These are phyloP conservation scores for Ictidomys tridecemlineatus DNA, from an alignment of 2,113 vertebrate species.

Conservation along the genomic window DNA sequence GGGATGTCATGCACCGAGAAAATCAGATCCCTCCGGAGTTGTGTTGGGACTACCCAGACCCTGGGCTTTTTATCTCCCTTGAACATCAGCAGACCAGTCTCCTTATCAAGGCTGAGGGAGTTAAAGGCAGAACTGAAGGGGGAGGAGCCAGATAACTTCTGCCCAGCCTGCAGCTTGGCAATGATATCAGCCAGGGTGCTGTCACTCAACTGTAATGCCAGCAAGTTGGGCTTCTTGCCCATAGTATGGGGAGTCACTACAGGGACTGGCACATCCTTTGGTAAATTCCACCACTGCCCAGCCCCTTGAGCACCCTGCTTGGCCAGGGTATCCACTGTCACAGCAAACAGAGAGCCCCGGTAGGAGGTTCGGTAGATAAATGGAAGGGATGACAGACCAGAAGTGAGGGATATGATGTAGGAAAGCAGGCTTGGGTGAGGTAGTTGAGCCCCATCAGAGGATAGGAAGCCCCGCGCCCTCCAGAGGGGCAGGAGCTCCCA, in stretches of 20 bases:
- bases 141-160: slow-evolving; percentile 58
- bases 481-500: slow-evolving; percentile 81
- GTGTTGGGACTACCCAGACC: slow-evolving; percentile 78
- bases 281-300: slow-evolving; percentile 70
- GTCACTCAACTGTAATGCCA: slow-evolving; percentile 70
- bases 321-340: slow-evolving; percentile 77
- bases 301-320: slow-evolving; percentile 77
- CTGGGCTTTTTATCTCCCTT: slow-evolving; percentile 70
- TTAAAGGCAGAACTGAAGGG: slow-evolving; percentile 73
- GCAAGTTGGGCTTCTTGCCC: slow-evolving; percentile 65
- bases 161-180: slow-evolving; percentile 63
- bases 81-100: slow-evolving; percentile 76
- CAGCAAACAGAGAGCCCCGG: slow-evolving; percentile 80
- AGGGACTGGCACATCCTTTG: slow-evolving; percentile 47
- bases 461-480: slow-evolving; percentile 77
- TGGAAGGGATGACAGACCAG: slow-evolving; percentile 65
- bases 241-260: not conserved
- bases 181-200: slow-evolving; percentile 67
- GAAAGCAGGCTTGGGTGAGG: slow-evolving; percentile 81
- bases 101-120: slow-evolving; percentile 67
- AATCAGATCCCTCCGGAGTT: slow-evolving; percentile 78
- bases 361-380: slow-evolving; percentile 81
- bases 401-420: slow-evolving; percentile 76
- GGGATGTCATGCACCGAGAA: slow-evolving; percentile 78
- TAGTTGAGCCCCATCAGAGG: slow-evolving; percentile 64